Conservation (phyloP, 2,888 invertebrate species). For the Eupithecia tripunctaria region DNA sequence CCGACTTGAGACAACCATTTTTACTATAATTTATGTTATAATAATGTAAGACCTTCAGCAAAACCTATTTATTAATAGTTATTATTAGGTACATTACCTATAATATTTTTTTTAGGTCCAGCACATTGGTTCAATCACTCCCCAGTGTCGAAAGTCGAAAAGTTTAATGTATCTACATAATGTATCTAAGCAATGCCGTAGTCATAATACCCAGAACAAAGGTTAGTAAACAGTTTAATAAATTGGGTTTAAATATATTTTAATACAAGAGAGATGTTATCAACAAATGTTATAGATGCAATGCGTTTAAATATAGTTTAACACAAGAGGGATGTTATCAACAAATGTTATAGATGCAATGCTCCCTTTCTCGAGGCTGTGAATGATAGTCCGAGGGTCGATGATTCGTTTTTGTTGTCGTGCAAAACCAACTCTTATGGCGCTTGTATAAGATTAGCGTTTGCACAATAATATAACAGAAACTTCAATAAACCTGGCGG, state of each 20-base stretch:
- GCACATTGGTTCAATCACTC: not conserved
- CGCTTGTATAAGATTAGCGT: too few species aligned
- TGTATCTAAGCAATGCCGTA: too few species aligned
- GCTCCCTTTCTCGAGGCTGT: constrained; percentile 36
- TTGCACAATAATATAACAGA: too few species aligned
- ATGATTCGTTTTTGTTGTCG: too few species aligned
- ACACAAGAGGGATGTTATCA: constrained; percentile 37
- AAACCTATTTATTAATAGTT: too few species aligned
- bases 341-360: constrained; percentile 33
- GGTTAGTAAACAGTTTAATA: constrained; percentile 54
- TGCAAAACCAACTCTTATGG: too few species aligned
- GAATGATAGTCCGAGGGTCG: not conserved
- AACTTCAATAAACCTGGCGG: too few species aligned
- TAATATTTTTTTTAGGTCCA: too few species aligned
- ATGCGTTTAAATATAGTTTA: constrained; percentile 41
- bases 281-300: constrained; percentile 33
- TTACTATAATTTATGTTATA: too few species aligned
- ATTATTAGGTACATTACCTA: too few species aligned
- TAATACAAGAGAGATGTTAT: constrained; percentile 36
- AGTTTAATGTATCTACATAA: not conserved
- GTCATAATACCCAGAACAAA: constrained; percentile 11
- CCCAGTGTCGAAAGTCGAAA: not conserved
- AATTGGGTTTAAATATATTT: constrained; percentile 48
- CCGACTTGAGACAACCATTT: too few species aligned
- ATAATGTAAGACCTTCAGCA: too few species aligned